These are phyloP conservation scores for Mechanitis mazaeus DNA, from an alignment of 2,888 invertebrate species.

Conservation along the genomic window DNA sequence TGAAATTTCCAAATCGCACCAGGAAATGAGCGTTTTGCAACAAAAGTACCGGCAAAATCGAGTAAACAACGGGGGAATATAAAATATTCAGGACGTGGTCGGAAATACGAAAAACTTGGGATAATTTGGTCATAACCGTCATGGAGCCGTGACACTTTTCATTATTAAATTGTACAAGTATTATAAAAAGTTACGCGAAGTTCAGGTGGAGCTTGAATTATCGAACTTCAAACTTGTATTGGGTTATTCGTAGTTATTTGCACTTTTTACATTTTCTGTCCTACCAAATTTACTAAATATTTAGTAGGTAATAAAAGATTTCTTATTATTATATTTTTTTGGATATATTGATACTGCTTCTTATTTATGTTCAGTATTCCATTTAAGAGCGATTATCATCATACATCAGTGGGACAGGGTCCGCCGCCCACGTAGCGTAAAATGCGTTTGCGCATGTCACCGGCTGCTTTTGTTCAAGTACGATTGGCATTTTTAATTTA, in stretches of 20 bases:
- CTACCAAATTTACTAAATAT: too few relatives aligned
- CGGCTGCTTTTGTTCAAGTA: too few relatives aligned
- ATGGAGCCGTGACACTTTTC: conserved; percentile 12
- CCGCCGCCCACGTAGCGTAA: too few relatives aligned
- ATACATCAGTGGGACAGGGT: too few relatives aligned
- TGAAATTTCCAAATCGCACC: conserved; percentile 17
- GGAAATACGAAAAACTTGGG: conserved; percentile 19
- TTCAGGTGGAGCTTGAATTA: conserved; percentile 3
- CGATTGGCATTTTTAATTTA: too few relatives aligned
- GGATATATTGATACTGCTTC: too few relatives aligned
- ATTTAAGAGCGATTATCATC: too few relatives aligned
- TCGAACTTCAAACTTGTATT: conserved; percentile 2
- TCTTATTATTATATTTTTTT: too few relatives aligned
- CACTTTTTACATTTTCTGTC: too few relatives aligned
- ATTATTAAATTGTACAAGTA: conserved; percentile 8
- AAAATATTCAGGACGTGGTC: conserved; percentile 22
- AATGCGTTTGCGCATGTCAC: too few relatives aligned
- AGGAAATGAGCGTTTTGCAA: conserved; percentile 23
- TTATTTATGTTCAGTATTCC: too few relatives aligned
- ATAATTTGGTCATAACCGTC: conserved; percentile 20
- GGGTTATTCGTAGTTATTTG: not conserved
- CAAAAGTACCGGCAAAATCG: conserved; percentile 11
- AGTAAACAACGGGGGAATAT: conserved; percentile 20
- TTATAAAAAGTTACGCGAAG: not conserved
- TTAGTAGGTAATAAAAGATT: too few relatives aligned